Conservation (phyloP, 2,113 vertebrate species). For the Saguinus midas region DNA sequence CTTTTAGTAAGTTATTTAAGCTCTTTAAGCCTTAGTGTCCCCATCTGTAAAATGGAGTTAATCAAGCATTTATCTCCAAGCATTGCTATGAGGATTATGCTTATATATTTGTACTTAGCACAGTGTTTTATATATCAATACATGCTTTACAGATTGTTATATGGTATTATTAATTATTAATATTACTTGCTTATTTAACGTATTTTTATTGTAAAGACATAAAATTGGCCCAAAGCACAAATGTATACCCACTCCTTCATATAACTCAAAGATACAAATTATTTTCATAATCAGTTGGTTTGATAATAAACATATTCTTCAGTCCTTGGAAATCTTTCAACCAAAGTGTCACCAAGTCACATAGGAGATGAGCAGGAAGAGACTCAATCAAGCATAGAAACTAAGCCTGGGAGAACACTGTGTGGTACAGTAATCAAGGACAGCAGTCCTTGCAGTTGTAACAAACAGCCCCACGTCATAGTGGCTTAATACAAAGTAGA, state of each 20-base stretch:
- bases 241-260: not conserved
- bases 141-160: not conserved
- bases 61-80: not conserved
- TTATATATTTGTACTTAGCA: not conserved
- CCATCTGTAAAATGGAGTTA: not conserved
- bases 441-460: not conserved
- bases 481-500: not conserved
- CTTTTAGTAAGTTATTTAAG: not conserved
- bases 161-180: not conserved
- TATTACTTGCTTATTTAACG: not conserved
- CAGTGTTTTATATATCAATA: not conserved
- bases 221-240: not conserved
- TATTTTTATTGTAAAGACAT: constrained; percentile 16
- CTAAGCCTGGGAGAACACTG: not conserved
- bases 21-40: not conserved
- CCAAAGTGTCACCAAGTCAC: not conserved
- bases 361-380: not conserved
- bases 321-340: constrained; percentile 6
- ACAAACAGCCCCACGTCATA: not conserved
- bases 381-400: not conserved
- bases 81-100: not conserved
- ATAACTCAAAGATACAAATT: not conserved
- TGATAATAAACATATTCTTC: not conserved
- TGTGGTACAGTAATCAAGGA: not conserved
- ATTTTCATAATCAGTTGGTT: constrained; percentile 19